Evolutionary conservation across 2,113 vertebrate genomes (phyloP), one percentile per base, ranked within the genome.

Genomic region (Macquaria ambigua): DNA sequence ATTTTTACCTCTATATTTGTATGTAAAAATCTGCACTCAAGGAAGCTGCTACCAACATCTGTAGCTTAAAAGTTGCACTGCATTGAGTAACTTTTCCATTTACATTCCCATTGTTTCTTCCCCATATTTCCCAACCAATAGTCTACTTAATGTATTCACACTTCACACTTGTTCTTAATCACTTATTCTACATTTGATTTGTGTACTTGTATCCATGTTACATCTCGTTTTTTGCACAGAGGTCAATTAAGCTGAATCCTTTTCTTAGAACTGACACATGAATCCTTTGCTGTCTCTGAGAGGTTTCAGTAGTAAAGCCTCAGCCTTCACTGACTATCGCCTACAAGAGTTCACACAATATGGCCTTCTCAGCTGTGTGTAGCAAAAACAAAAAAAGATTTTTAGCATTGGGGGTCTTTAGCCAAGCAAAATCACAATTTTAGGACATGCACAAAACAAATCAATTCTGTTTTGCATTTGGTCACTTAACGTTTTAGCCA

Each of bases 261-360:
- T 61, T 41, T 16, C 58, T 43, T 28, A 41, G 46, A 63, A 2
- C n/a, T 43, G 69, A 11, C 10, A 10, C 3, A 34, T n/a, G 20
- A 6, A 64, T 76, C 25, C 34, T 71, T 64, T 28, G 6, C 31
- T 16, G 15, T 56, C 43, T 76, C 46, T 53, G 43, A 28, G 68
- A 52, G 59, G 34, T 63, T 55, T 41, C 59, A 55, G 68, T 81
- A 53, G 68, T 72, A 63, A 81, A 67, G 39, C 50, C 5, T 74
- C 50, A 66, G 37, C 70, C 70, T 48, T n/a, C 61, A 39, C n/a
- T 21, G 53, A 66, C 15, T 23, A 23, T 28, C 48, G 31, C 56
- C 56, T 11, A 62, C 77, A 55, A 34, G 5, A 81, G 69, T 43
- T 72, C 69, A 56, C 37, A 74, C 50, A 43, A n/a, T 16, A 63